Evolutionary conservation across 2,888 invertebrate genomes (phyloP), one percentile per base, ranked within the genome.

Genomic region (Cepaea hortensis): DNA sequence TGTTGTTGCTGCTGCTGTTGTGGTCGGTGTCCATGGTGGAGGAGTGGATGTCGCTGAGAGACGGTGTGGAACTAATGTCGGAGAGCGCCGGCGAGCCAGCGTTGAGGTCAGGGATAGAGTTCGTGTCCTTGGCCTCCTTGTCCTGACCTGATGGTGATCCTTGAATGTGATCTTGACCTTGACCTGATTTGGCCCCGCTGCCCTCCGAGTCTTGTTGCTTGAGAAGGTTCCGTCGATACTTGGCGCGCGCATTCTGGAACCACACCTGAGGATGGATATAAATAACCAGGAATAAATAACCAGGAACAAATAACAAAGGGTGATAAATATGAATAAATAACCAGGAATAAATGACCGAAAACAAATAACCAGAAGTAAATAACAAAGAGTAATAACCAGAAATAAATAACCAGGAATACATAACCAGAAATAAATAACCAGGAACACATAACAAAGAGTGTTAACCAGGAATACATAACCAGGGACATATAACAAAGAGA

Each of bases 211-310:
- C 91, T 61, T 92, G 91, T 83, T 92, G 92, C 85, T 93, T 93
- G 81, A 93, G 89, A 95, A 97, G 96, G 96, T 97, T 98, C 84
- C 99, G 96, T 90, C 99, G 96, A 97, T 98, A 99, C 95, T 99
- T 99, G 70, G 99, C 99, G 84, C 99, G 96, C 0, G 99, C 99
- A 94, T 99, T 99, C 96, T 99, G 99, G 95, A 99, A 99, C 99
- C 99, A 99, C 1, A 99, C 99, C 98, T 99, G 96, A 75, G 90
- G 88, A 80, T 23, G 88, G 18, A 68, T 50, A 80, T 23, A 83
- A 35, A 82, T 4, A 6, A 72, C 6, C 82, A 70, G 6, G 20
- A 82, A 2, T 70, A 20, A 35, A 82, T 35, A 35, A 35, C 35
- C 35, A 35, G 35, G 35, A 35, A 35, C 35, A 35, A 35, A 35